Conservation (phyloP, 2,888 invertebrate species). For the Coleophora deauratella region DNA sequence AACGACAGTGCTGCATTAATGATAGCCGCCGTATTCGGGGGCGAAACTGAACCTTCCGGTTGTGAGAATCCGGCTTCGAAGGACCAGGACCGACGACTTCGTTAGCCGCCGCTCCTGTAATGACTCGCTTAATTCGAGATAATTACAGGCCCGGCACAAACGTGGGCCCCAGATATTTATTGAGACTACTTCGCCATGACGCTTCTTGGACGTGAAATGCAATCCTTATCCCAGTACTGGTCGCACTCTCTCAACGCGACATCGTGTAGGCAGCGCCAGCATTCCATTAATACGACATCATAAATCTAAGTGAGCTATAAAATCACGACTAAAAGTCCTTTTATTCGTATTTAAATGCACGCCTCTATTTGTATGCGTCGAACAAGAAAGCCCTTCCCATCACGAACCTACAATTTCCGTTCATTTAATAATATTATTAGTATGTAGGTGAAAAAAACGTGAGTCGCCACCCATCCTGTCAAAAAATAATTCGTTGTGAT, state of each 20-base stretch:
- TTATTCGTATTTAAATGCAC: constrained; percentile 53
- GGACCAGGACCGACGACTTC: constrained; percentile 42
- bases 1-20: constrained; percentile 46
- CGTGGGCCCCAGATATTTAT: constrained; percentile 52
- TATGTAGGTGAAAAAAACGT: constrained; percentile 59
- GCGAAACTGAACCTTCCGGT: constrained; percentile 63
- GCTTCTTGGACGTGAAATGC: constrained; percentile 22
- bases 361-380: constrained; percentile 56
- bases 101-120: constrained; percentile 54
- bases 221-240: constrained; percentile 30
- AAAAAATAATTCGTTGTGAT: constrained; percentile 63
- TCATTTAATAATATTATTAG: constrained; percentile 53
- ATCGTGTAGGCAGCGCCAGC: constrained; percentile 42
- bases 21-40: constrained; percentile 43
- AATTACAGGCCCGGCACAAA: constrained; percentile 56
- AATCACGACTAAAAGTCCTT: constrained; percentile 41
- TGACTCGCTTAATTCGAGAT: constrained; percentile 66
- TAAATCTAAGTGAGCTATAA: constrained; percentile 46
- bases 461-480: constrained; percentile 54
- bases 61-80: constrained; percentile 31
- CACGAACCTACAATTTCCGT: constrained; percentile 64
- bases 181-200: constrained; percentile 32
- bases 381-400: constrained; percentile 51
- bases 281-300: constrained; percentile 35
- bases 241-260: constrained; percentile 29